Percentiles rank a stretch among this genome's conserved stretches.
phyloP scores from a whole-genome alignment of 2,113 vertebrate species.

The Pseudolaguvia tuberculata region DNA sequence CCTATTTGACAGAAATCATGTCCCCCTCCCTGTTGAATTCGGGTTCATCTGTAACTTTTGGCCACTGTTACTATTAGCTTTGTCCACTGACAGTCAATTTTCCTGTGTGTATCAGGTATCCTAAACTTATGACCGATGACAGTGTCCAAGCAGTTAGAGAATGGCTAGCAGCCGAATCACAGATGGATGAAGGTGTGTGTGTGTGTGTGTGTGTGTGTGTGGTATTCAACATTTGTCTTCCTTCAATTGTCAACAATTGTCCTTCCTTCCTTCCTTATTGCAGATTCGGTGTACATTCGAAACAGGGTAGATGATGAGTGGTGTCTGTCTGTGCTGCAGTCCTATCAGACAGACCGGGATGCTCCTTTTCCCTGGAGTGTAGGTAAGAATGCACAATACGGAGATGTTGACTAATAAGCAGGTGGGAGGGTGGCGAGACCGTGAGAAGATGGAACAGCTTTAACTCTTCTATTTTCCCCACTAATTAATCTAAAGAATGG shows the following conservation, averaged over 20 bases:
- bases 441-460: background rate
- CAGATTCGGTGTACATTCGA: slow-evolving; percentile 75
- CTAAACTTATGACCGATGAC: slow-evolving; percentile 83
- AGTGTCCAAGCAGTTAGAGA: slow-evolving; percentile 70
- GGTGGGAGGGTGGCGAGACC: too few species aligned
- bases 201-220: background rate
- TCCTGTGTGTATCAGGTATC: slow-evolving; percentile 69
- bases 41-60: too few species aligned
- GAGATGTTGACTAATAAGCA: background rate
- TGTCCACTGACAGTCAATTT: too few species aligned
- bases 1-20: too few species aligned
- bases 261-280: background rate
- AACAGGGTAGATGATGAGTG: slow-evolving; percentile 86
- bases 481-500: too few species aligned
- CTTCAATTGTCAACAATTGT: background rate
- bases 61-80: too few species aligned
- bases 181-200: slow-evolving; percentile 73
- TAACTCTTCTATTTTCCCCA: too few species aligned
- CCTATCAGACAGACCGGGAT: slow-evolving; percentile 75
- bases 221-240: background rate
- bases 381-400: slow-evolving; percentile 64
- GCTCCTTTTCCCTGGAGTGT: slow-evolving; percentile 81
- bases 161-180: slow-evolving; percentile 75
- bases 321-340: slow-evolving; percentile 82
- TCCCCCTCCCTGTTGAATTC: too few species aligned